Evolutionary conservation across 1,140 invertebrate species (phyloP), one percentile per base, ranked within the genome.

Genomic region (Ceratina australensis): DNA sequence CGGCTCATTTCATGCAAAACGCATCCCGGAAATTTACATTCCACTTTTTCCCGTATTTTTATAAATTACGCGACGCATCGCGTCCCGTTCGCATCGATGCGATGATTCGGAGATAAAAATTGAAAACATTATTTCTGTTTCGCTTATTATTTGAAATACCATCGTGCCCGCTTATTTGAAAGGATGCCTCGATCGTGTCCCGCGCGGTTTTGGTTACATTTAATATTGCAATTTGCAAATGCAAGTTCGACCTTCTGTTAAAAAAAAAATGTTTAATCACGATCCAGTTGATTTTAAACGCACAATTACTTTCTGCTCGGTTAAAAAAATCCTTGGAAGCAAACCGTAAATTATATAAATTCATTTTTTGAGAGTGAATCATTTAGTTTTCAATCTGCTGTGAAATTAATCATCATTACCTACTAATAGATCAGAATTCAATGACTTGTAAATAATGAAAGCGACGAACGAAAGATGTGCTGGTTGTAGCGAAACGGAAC

Each of bases 21-120:
- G 76, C 76, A 72, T 56, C 76, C 76, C 50, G 76, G 76, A 72
- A 72, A 78, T 78, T 78, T 78, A 78, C 76, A 78, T 78, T 78
- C 69, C 76, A 78, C 68, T 72, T 78, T 78, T 78, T 78, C 57
- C 66, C 66, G 74, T 78, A 64, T 78, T 78, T 78, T 78, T 64
- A 64, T 63, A 78, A 78, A 78, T 78, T 78, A 78, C 69, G 72
- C 68, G 68, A 78, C 56, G 75, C 75, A 24, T 59, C 8, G 49
- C 15, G 59, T 49, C 22, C 26, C 42, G 50, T 8, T 3, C 64
- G 26, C 24, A 49, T 72, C 49, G 49, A 42, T 61, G 76, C 42
- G n/a, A 13, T 69, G 69, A 78, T 78, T 64, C 52, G 59, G 2
- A 28, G 76, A 65, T 72, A 78, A 78, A 78, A 78, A 78, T 78